Base-by-base conservation (phyloP, 30 jellyfish, hydroid and myxozoan genomes). In the Mastigias papua region DNA sequence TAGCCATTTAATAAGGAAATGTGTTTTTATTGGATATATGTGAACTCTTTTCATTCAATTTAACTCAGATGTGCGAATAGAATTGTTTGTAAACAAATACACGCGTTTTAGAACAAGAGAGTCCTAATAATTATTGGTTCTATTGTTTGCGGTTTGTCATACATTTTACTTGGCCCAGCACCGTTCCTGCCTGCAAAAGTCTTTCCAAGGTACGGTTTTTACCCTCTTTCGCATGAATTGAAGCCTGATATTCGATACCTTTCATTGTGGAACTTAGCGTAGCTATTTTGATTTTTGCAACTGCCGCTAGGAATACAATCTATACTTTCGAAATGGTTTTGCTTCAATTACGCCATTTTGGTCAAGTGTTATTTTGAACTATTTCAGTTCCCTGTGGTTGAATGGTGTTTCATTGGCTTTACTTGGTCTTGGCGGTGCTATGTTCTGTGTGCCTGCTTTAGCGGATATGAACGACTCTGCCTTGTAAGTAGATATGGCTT, bases 131-230 rank as follows among this genome's bases (percentile, higher is more conserved):
- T 68, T 8, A 23, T 82, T 26, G 91, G 91, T 10, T 76, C 76
- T 26, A 9, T 82, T 19, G 51, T 69, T 19, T 63, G 84, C 60
- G 96, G 80, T 23, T 21, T 85, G 6, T 49, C 81, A 10, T 94
- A 66, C 37, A 34, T 89, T 20, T 34, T 89, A 27, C 79, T 94
- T n/a, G 98, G 98, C 15, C 98, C 98, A 15, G 77, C 92, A 21
- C 98, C 98, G 11, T 72, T 94, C 32, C 63, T 89, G 15, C 96
- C 91, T 13, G n/a, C 86, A 58, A 64, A 42, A 15, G 15, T 83
- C 15, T 60, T 94, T 35, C 96, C 93, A 1, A 49, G 64, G 89
- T 86, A 63, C 35, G 84, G 20, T 0, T 19, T 42, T n/a, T n/a
- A n/a, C n/a, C n/a, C n/a, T n/a, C n/a, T n/a, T n/a, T n/a, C n/a